Base-by-base conservation (phyloP, 2,797 vertebrate species). In the Florisuga fusca region DNA sequence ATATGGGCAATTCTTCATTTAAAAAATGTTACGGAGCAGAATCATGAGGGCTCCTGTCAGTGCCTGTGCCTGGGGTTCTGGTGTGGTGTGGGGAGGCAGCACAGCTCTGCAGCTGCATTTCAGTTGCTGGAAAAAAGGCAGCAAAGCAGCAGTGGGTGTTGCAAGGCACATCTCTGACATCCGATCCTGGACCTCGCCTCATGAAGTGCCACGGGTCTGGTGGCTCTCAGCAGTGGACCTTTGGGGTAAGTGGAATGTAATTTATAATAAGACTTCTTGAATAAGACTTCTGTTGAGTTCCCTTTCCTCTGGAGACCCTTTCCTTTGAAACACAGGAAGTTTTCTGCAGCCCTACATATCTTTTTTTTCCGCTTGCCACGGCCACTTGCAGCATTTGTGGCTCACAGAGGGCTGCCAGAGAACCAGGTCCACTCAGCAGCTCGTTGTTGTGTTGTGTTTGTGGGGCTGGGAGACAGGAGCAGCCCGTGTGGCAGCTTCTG, bases 131-230 rank as follows among this genome's bases (percentile, higher is more conserved):
- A 12, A 41, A 10, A 48, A 34, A n/a, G 41, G 33, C 46, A 53
- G 36, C 3, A 33, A 43, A 61, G 51, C 50, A 23, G 36, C 36
- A 58, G 33, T 1, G 7, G 9, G 46, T 1, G 0, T 27, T 25
- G 23, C 50, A 23, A 9, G 38, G 57, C 12, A 0, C 7, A 2
- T 16, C 59, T 67, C 17, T 63, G 33, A 41, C 1, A 0, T n/a
- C 98, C 0, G 99, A 99, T 84, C 98, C 99, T n/a, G n/a, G n/a
- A 0, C 99, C 99, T 0, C 98, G 99, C 9, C 98, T 99, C 72
- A 99, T 99, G 99, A 99, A 99, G 67, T 99, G 99, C 96, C 99
- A 99, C 0, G 99, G 99, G 3, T 99, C 99, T 0, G 99, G 99
- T 1, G 99, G 99, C 20, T 99, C 99, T 0, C 99, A 99, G 97